Base-by-base conservation (phyloP, 2,888 invertebrate species). In the Ormyrus nitidulus region DNA sequence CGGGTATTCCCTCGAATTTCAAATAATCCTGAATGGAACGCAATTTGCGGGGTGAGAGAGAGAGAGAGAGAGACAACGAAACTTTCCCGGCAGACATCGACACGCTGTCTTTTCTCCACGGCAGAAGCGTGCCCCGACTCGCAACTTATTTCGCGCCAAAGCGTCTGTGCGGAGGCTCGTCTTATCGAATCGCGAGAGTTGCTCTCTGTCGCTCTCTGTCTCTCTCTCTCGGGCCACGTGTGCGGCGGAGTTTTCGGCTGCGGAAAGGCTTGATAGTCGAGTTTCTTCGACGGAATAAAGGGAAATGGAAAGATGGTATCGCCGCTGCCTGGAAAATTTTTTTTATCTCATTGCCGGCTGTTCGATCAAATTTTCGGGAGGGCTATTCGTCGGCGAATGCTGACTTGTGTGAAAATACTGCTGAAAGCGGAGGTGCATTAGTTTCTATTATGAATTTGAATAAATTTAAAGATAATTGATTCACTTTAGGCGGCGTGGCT, bases 1-100 rank as follows among this genome's bases (percentile, higher is more conserved):
- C 76, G 83, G 83, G 86, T 87, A 85, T 88, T 87, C 86, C 86
- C 83, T 83, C 87, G 87, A 86, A 87, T 88, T 87, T 86, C 87
- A 86, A 87, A 88, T 87, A 86, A 87, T 88, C 83, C 82, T 87
- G 88, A 88, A 88, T 87, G 84, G 87, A 85, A 86, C 84, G 88
- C 87, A 89, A 89, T 89, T 89, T 88, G 86, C 83, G 70, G 86
- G 86, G 34, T 83, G 85, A 34, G 34, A 19, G 34, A 84, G 85
- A 34, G 34, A 84, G 85, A 34, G 34, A 34, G 34, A 34, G 34
- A 34, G 34, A 34, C 3, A 34, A 34, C 64, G 58, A 76, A 76
- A 79, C 80, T 84, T 85, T 84, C 83, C 54, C 66, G 68, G 10
- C 48, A 58, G 34, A 49, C 75, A 64, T 70, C 70, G 76, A 74